These are phyloP conservation scores for Todus mexicanus DNA, from an alignment of 2,797 vertebrate genomes.

Conservation along the genomic window DNA sequence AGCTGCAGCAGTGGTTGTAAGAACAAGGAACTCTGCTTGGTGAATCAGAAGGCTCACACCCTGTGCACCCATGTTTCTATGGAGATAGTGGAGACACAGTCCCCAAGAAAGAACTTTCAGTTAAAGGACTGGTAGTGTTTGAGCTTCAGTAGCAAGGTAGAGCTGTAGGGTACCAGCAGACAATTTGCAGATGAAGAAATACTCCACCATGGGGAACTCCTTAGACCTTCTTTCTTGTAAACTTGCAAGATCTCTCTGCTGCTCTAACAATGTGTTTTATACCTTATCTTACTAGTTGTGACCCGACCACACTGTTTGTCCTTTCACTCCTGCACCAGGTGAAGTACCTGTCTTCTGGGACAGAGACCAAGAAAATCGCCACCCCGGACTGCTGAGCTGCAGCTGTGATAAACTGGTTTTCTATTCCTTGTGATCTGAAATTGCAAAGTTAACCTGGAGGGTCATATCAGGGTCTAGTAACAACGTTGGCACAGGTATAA, in stretches of 20 bases:
- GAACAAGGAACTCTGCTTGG: neutral
- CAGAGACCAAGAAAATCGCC: neutral
- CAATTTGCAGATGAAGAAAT: neutral
- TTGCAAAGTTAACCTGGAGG: neutral
- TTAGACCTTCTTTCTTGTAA: neutral
- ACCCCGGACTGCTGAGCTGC: neutral
- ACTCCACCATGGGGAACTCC: neutral
- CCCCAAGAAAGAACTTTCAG: neutral
- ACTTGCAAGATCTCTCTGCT: neutral
- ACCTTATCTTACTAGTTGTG: neutral
- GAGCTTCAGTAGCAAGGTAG: neutral
- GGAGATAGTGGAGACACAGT: neutral
- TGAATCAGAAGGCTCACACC: neutral
- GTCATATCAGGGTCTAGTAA: neutral
- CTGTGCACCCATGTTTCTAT: neutral
- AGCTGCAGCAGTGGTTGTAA: neutral
- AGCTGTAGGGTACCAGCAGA: neutral
- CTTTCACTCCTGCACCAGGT: neutral
- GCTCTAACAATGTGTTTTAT: neutral
- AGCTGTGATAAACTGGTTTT: neutral
- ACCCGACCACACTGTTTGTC: fast-evolving
- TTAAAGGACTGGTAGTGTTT: neutral
- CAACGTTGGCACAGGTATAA: neutral
- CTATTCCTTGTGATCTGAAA: neutral
- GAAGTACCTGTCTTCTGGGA: neutral